A percentile compares a stretch with the other conserved stretches of the same genome.
Evolutionary conservation across 2,113 vertebrate species (phyloP).

Genomic region (Ginglymostoma cirratum): DNA sequence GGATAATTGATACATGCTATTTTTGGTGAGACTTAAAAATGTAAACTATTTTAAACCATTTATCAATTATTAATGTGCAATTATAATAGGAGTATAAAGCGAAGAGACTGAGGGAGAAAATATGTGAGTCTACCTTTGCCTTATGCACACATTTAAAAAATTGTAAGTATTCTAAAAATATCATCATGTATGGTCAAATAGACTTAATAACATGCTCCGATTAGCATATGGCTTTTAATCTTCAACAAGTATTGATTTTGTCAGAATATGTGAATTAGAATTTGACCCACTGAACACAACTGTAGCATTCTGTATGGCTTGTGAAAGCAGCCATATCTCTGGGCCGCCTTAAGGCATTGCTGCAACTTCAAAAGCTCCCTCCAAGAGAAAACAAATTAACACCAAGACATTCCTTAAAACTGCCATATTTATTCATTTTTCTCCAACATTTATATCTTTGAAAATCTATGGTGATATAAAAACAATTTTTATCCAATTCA

Average conservation of each 20-base stretch:
- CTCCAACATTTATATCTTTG: not conserved
- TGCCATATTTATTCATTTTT: not conserved
- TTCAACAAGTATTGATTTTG: not conserved
- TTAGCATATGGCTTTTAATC: not conserved
- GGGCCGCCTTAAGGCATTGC: not conserved
- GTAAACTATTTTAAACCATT: not conserved
- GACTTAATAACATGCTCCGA: not conserved
- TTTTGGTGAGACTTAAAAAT: not conserved
- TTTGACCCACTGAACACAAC: not conserved
- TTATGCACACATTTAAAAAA: not conserved
- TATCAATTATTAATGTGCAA: not conserved
- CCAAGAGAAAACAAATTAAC: not conserved
- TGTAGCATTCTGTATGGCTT: not conserved
- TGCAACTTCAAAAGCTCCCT: not conserved
- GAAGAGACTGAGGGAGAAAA: not conserved
- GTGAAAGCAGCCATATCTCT: not conserved
- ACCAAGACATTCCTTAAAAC: not conserved
- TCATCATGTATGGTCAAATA: not conserved
- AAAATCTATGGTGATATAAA: conserved; percentile 1
- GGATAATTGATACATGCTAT: not conserved
- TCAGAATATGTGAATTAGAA: not conserved
- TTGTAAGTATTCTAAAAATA: not conserved
- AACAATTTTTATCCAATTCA: not conserved
- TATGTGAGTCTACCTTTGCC: not conserved
- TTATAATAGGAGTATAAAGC: not conserved